Percentiles rank a stretch among this genome's conserved stretches.
These are phyloP conservation scores for Siniperca chuatsi DNA, from an alignment of 2,113 vertebrate genomes.

Conservation along the genomic window DNA sequence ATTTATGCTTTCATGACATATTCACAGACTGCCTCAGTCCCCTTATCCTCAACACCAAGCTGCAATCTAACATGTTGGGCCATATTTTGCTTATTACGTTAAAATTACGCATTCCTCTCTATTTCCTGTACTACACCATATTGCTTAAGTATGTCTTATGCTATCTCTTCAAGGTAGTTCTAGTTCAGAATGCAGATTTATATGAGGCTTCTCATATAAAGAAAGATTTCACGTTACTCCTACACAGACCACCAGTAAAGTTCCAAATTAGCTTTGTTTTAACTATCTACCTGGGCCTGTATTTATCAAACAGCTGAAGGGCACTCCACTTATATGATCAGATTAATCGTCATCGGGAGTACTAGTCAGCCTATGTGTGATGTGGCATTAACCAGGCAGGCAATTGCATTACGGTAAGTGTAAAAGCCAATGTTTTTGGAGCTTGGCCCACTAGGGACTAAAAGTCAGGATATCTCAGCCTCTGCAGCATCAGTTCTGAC, in stretches of 20 bases:
- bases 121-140: neutral
- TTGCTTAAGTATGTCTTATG: neutral
- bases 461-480: too few relatives aligned
- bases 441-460: neutral
- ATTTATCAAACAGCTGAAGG: neutral
- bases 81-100: slow-evolving; percentile 12
- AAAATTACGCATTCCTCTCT: neutral
- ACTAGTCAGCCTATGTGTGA: neutral
- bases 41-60: neutral
- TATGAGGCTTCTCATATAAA: neutral
- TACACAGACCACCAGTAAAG: neutral
- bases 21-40: slow-evolving; percentile 47
- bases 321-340: neutral
- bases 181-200: neutral
- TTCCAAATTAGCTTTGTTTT: neutral
- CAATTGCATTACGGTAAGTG: neutral
- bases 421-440: neutral
- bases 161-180: neutral
- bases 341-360: neutral
- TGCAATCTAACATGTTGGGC: neutral
- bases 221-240: neutral
- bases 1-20: slow-evolving; percentile 53
- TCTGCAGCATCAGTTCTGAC: neutral
- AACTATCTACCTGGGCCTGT: neutral
- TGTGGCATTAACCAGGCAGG: neutral